Evolutionary conservation across 2,797 vertebrate genomes (phyloP).

Genomic region (Sebastes itinus): DNA sequence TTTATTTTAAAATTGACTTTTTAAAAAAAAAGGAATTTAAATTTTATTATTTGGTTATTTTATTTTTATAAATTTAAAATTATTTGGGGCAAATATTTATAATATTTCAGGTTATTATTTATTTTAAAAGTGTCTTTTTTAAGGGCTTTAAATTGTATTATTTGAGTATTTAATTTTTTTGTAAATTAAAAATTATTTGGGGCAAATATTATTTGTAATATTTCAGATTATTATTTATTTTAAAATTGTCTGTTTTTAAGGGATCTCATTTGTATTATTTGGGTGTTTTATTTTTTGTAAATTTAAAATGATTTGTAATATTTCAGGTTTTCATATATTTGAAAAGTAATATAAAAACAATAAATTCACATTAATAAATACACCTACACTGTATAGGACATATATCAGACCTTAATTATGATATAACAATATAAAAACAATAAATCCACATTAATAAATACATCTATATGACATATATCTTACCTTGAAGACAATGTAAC

Average conservation of each 20-base stretch:
- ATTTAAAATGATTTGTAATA: too few species aligned
- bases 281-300: background rate
- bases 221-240: background rate
- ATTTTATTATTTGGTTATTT: background rate
- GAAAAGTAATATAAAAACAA: too few species aligned
- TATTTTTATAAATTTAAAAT: too few species aligned
- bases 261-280: background rate
- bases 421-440: too few species aligned
- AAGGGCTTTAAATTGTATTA: background rate
- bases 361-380: too few species aligned
- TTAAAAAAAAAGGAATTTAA: background rate
- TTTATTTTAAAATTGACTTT: background rate
- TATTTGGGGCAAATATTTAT: too few species aligned
- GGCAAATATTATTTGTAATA: background rate
- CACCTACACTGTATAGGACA: too few species aligned
- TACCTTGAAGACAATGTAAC: too few species aligned
- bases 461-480: too few species aligned
- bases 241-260: background rate
- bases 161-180: background rate
- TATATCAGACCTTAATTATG: too few species aligned
- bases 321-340: too few species aligned
- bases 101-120: background rate
- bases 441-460: too few species aligned
- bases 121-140: background rate
- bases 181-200: background rate